phyloP scores from a whole-genome alignment of 2,113 vertebrate genomes.

The Malurus melanocephalus region DNA sequence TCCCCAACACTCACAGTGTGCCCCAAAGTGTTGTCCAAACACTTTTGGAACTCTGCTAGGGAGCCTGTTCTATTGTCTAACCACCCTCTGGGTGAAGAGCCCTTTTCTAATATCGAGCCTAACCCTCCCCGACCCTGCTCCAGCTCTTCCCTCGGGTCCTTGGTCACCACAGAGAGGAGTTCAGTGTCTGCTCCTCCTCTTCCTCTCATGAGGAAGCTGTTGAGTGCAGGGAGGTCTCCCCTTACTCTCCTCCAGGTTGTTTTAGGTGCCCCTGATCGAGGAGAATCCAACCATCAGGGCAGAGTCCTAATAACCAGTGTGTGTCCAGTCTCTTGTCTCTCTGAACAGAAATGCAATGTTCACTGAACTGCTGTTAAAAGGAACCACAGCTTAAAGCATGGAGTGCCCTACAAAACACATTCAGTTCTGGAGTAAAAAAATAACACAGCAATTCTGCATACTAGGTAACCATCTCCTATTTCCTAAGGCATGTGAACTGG shows the following conservation, averaged over 20 bases:
- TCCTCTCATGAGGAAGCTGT: background rate
- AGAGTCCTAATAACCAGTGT: background rate
- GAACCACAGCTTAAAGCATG: background rate
- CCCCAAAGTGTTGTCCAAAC: rapidly evolving
- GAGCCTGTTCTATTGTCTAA: background rate
- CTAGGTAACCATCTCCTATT: background rate
- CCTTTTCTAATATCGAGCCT: background rate
- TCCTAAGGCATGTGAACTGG: background rate
- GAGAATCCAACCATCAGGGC: background rate
- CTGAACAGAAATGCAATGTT: background rate
- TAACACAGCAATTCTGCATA: background rate
- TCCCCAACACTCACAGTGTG: background rate
- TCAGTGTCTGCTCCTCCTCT: background rate
- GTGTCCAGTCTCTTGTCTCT: background rate
- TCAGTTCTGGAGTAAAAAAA: background rate
- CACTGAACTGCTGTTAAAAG: background rate
- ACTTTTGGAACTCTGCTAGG: background rate
- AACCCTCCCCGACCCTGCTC: background rate
- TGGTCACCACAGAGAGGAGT: background rate
- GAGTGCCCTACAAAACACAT: background rate
- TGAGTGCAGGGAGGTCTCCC: background rate
- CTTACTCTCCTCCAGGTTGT: background rate
- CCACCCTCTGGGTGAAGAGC: background rate
- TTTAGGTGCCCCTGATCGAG: background rate
- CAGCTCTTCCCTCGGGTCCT: background rate